Conservation (phyloP, 2,797 vertebrate genomes). For the Rhyacichthys aspro region DNA sequence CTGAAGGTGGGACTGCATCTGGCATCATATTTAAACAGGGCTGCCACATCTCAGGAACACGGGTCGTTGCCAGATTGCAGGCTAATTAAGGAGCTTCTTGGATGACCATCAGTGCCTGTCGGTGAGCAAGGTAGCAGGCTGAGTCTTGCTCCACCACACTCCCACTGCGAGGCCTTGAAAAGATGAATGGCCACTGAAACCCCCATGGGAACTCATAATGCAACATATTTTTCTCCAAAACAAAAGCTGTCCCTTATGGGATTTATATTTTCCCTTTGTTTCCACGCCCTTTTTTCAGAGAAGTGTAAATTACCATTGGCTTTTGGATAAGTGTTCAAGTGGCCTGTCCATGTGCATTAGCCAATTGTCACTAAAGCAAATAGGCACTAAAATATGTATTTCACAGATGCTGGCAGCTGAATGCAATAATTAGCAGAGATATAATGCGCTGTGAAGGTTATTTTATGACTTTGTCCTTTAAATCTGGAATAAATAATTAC, state of each 20-base stretch:
- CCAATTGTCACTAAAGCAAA: conserved; percentile 66
- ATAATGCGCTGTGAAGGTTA: conserved; percentile 72
- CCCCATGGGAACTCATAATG: conserved; percentile 76
- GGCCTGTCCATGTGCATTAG: conserved; percentile 68
- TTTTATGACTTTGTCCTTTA: conserved; percentile 69
- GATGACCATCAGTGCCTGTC: conserved; percentile 87
- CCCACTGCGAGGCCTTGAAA: conserved; percentile 82
- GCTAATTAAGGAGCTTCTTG: conserved; percentile 88
- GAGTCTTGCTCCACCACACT: conserved; percentile 74
- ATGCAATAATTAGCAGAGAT: conserved; percentile 64
- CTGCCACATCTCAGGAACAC: conserved; percentile 83
- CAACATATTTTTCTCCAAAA: conserved; percentile 75
- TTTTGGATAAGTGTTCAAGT: conserved; percentile 68
- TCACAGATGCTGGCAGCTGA: conserved; percentile 65
- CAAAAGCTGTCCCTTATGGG: conserved; percentile 75
- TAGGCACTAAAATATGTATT: conserved; percentile 68
- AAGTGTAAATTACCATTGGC: conserved; percentile 73
- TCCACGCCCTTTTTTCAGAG: conserved; percentile 61
- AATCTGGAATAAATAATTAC: conserved; percentile 67
- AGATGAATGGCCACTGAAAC: conserved; percentile 77
- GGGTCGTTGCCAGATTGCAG: conserved; percentile 84
- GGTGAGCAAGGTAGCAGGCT: conserved; percentile 81
- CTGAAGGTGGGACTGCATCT: conserved; percentile 85
- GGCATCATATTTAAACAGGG: conserved; percentile 83
- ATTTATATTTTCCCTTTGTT: conserved; percentile 66